Percentiles rank a stretch among this genome's conserved stretches.
phyloP scores from a whole-genome alignment of 2,888 invertebrate species.

The Clanis bilineata region DNA sequence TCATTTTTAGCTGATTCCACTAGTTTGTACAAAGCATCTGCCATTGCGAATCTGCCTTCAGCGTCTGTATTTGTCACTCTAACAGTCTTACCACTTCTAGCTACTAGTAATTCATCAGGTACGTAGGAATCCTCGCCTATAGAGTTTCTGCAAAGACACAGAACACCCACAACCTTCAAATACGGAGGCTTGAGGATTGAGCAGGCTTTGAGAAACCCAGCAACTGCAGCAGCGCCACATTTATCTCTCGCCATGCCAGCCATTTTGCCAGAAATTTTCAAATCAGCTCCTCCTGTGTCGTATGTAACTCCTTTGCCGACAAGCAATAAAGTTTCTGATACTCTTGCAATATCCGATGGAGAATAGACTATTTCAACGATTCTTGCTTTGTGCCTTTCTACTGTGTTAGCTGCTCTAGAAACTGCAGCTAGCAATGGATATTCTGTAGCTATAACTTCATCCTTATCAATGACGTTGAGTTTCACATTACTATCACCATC shows the following conservation, averaged over 20 bases:
- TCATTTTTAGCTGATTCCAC: conserved; percentile 82
- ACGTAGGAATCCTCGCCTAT: conserved; percentile 92
- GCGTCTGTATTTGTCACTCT: conserved; percentile 95
- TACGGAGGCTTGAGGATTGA: conserved; percentile 87
- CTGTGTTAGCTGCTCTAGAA: conserved; percentile 86
- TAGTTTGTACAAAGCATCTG: conserved; percentile 85
- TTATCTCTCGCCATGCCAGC: conserved; percentile 95
- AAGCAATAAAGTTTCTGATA: conserved; percentile 87
- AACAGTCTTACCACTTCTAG: conserved; percentile 89
- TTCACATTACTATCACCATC: conserved; percentile 81
- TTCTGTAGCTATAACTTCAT: conserved; percentile 83
- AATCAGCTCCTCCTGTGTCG: conserved; percentile 90
- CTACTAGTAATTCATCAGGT: conserved; percentile 91
- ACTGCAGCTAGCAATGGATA: conserved; percentile 91
- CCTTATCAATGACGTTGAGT: conserved; percentile 84
- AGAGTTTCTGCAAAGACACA: conserved; percentile 93
- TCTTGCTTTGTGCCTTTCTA: conserved; percentile 85
- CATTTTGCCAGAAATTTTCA: conserved; percentile 88
- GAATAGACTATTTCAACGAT: conserved; percentile 84
- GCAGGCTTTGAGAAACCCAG: conserved; percentile 92
- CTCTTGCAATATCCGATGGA: conserved; percentile 68
- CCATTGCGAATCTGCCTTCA: conserved; percentile 95
- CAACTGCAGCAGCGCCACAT: conserved; percentile 94
- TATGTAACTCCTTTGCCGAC: conserved; percentile 95
- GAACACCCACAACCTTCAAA: conserved; percentile 88